A percentile compares a stretch with the other conserved stretches of the same genome.
Evolutionary conservation across 2,113 vertebrate genomes (phyloP).

Genomic region (Tachycineta bicolor): DNA sequence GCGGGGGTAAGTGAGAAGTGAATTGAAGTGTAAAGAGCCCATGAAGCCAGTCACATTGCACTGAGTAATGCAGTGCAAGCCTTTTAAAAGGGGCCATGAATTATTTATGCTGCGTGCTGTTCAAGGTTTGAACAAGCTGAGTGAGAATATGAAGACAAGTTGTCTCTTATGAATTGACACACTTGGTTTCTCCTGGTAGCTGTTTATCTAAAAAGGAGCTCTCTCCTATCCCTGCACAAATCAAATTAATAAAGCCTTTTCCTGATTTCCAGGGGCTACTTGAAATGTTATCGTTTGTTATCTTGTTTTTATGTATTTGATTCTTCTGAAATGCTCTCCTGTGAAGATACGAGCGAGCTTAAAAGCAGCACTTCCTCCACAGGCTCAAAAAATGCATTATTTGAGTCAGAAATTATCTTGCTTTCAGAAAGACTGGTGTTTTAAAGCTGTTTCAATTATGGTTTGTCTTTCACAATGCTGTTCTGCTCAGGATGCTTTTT

Average conservation of each 20-base stretch:
- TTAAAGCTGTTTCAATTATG: not conserved
- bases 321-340: not conserved
- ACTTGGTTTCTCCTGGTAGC: not conserved
- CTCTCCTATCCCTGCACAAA: constrained; percentile 13
- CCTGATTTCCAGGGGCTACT: not conserved
- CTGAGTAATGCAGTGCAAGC: constrained; percentile 50
- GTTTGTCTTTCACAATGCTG: not conserved
- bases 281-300: not conserved
- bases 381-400: not conserved
- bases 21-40: constrained; percentile 47
- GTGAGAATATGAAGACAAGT: constrained; percentile 43
- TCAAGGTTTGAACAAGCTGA: constrained; percentile 31
- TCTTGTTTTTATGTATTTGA: not conserved
- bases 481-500: not conserved
- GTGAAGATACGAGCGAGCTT: not conserved
- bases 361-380: not conserved
- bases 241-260: constrained; percentile 32
- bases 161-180: constrained; percentile 41
- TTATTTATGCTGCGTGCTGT: constrained; percentile 49
- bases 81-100: constrained; percentile 44
- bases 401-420: not conserved
- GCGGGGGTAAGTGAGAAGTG: constrained; percentile 4
- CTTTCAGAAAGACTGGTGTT: not conserved
- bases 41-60: constrained; percentile 42
- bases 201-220: constrained; percentile 44